Evolutionary conservation across 2,888 invertebrate genomes (phyloP), one percentile per base, ranked within the genome.

Genomic region (Steinernema scapterisci): DNA sequence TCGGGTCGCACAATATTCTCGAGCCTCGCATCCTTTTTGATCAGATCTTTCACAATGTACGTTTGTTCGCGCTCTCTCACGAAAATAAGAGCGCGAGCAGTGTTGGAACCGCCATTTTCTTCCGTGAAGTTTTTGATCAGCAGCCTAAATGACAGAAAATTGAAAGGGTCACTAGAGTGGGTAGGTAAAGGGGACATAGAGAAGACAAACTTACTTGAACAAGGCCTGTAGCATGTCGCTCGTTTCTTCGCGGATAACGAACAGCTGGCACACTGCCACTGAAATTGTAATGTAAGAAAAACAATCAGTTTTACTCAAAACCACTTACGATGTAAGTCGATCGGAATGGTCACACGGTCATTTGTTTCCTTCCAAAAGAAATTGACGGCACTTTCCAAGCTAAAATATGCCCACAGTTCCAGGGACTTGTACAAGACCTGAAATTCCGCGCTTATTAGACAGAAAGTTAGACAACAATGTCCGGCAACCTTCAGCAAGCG

Each of bases 21-120:
- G n/a, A n/a, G n/a, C n/a, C n/a, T n/a, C n/a, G n/a, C n/a, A n/a
- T n/a, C n/a, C n/a, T n/a, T n/a, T n/a, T 77, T 76, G 13, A 83
- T 54, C 11, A 82, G 70, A 0, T 76, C 52, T 1, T 51, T 19
- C 13, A 82, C 63, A 16, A 80, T 74, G 9, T 9, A 56, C 6
- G 80, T 77, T 38, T 77, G 77, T 9, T 75, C 56, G 70, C 82
- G 54, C 7, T 80, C 81, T 75, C 73, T 51, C 7, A 82, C 75
- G 51, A 83, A 83, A 44, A 81, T 73, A 25, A 83, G 80, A 0
- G 78, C 77, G 38, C 82, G 77, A 11, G 78, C 79, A 23, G 81
- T 79, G 13, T 31, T 31, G 9, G 16, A 6, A 1, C 25, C 16
- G 27, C 16, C 27, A 6, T 3, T 38, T 38, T 9, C 38, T 9